Evolutionary conservation across 2,888 invertebrate species (phyloP).

Genomic region (Lydus trimaculatus): DNA sequence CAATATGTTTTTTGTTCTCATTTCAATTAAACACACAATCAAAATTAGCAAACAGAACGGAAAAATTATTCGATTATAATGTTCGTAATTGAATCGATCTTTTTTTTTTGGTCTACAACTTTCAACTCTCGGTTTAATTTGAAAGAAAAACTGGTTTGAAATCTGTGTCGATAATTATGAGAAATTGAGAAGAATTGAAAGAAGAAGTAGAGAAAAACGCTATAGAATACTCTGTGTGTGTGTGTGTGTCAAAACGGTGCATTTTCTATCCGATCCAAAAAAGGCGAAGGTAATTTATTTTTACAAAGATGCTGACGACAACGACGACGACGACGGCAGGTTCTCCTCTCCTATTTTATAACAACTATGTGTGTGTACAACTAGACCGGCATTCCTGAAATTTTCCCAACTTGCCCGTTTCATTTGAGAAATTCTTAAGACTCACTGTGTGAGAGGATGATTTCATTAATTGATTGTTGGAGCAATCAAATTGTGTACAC

Average conservation of each 20-base stretch:
- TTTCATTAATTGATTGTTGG: neutral
- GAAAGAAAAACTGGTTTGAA: conserved; percentile 21
- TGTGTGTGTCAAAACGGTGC: conserved; percentile 21
- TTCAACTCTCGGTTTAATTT: neutral
- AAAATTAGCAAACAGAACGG: neutral
- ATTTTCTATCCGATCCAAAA: conserved; percentile 22
- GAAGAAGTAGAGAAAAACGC: neutral
- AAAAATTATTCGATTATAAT: conserved; percentile 2
- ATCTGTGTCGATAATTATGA: conserved; percentile 20
- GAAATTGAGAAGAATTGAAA: conserved; percentile 9
- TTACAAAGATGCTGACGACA: conserved; percentile 13
- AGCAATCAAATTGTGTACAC: conserved; percentile 7
- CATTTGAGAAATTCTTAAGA: too few species aligned
- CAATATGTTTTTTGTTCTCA: neutral
- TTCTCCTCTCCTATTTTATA: neutral
- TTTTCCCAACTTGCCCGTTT: neutral
- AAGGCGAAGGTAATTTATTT: conserved; percentile 31
- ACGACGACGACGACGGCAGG: neutral
- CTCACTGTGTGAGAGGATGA: too few species aligned
- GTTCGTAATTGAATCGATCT: neutral
- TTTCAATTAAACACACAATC: neutral
- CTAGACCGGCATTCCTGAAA: neutral
- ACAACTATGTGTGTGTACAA: neutral
- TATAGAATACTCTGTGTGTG: conserved; percentile 11
- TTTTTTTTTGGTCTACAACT: neutral